These are phyloP conservation scores for Acromyrmex echinatior DNA, from an alignment of 1,140 invertebrate species.

Conservation along the genomic window DNA sequence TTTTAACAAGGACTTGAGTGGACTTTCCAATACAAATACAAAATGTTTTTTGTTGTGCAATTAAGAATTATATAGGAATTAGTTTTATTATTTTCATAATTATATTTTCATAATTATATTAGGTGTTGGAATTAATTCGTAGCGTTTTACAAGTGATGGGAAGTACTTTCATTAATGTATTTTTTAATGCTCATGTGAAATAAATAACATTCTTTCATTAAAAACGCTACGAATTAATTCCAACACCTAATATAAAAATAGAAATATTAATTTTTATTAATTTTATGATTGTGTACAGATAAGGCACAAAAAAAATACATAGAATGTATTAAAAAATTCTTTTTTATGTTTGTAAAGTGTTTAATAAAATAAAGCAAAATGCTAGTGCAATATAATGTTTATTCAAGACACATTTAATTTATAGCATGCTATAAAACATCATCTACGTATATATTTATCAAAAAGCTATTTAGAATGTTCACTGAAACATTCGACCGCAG, in stretches of 20 bases:
- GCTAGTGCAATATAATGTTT: background rate
- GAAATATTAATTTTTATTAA: background rate
- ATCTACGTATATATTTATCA: constrained; percentile 11
- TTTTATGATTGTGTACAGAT: background rate
- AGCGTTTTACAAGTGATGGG: no score
- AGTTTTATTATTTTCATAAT: background rate
- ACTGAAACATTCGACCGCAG: constrained; percentile 45
- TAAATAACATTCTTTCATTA: no score
- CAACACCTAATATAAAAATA: no score
- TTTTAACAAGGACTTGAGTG: no score
- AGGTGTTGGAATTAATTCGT: no score
- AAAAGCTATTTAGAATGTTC: background rate
- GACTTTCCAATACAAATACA: no score
- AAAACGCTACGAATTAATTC: no score
- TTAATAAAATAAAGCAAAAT: background rate
- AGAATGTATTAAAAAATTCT: background rate
- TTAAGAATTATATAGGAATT: background rate
- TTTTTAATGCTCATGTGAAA: no score
- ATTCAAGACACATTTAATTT: constrained; percentile 10
- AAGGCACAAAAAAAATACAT: background rate
- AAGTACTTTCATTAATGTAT: no score
- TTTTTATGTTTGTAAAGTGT: background rate
- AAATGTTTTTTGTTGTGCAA: background rate
- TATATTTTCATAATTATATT: no score
- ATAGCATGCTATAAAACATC: background rate